These are phyloP conservation scores for Brotula barbata DNA, from an alignment of 2,797 vertebrate species.

Conservation along the genomic window DNA sequence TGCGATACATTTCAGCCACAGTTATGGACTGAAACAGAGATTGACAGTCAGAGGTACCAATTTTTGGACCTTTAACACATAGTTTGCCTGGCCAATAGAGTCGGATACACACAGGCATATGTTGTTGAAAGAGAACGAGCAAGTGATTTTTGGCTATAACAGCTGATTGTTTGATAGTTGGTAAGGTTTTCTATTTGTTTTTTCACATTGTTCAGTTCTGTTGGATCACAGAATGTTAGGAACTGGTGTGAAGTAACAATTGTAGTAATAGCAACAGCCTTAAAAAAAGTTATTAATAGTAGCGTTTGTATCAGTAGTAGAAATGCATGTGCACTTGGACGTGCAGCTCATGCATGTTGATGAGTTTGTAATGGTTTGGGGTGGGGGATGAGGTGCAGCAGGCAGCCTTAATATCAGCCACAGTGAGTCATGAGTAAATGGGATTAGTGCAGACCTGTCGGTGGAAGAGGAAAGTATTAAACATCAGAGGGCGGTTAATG, in stretches of 20 bases:
- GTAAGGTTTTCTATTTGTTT: too few relatives aligned
- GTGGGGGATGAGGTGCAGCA: background rate
- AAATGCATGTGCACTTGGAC: background rate
- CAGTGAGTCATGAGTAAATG: slow-evolving; percentile 61
- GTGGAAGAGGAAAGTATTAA: slow-evolving; percentile 63
- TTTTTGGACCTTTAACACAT: too few relatives aligned
- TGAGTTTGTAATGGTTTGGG: slow-evolving; percentile 8
- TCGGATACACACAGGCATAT: too few relatives aligned
- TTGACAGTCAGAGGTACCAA: background rate
- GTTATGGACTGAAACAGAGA: background rate
- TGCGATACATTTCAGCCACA: background rate
- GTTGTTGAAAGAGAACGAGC: too few relatives aligned
- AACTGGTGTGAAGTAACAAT: background rate
- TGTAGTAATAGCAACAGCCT: background rate
- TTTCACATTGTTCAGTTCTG: too few relatives aligned
- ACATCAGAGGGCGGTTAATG: slow-evolving; percentile 58
- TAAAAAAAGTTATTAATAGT: background rate
- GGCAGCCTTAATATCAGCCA: slow-evolving; percentile 48
- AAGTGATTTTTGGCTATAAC: too few relatives aligned
- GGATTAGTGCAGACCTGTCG: slow-evolving; percentile 62
- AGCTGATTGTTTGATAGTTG: too few relatives aligned
- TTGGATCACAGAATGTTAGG: too few relatives aligned
- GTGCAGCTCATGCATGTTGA: slow-evolving; percentile 15
- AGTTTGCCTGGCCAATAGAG: too few relatives aligned
- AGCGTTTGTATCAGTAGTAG: background rate